Evolutionary conservation across 2,797 vertebrate species (phyloP).

Genomic region (Lithobates pipiens): DNA sequence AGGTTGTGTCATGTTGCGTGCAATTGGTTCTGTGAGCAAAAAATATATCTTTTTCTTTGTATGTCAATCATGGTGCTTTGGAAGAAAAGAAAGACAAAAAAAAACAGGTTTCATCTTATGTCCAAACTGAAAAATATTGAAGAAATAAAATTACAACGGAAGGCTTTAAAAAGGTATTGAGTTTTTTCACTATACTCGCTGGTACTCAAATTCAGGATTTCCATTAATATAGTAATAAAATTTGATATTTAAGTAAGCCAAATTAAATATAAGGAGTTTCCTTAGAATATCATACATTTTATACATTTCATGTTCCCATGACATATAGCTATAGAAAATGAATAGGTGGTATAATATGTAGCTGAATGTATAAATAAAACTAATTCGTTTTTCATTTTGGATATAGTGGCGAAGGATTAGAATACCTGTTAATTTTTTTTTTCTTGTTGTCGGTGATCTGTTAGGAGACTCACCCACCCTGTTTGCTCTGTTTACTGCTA

Average conservation of each 20-base stretch:
- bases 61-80: background rate
- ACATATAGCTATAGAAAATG: background rate
- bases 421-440: too few relatives aligned
- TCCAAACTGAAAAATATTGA: background rate
- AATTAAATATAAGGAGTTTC: too few relatives aligned
- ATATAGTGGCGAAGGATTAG: too few relatives aligned
- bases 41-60: background rate
- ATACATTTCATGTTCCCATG: background rate
- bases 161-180: background rate
- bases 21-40: background rate
- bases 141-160: background rate
- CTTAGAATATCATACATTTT: background rate
- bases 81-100: background rate
- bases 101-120: too few relatives aligned
- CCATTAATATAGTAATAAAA: background rate
- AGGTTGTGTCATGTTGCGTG: conserved; percentile 5
- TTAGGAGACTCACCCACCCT: too few relatives aligned
- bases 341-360: too few relatives aligned
- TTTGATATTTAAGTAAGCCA: background rate
- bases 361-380: too few relatives aligned
- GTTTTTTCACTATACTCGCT: background rate
- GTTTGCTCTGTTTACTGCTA: too few relatives aligned
- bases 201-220: background rate
- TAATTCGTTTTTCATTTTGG: too few relatives aligned
- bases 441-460: too few relatives aligned